Conservation (phyloP, 2,888 invertebrate genomes). For the Stegana nigrithorax region DNA sequence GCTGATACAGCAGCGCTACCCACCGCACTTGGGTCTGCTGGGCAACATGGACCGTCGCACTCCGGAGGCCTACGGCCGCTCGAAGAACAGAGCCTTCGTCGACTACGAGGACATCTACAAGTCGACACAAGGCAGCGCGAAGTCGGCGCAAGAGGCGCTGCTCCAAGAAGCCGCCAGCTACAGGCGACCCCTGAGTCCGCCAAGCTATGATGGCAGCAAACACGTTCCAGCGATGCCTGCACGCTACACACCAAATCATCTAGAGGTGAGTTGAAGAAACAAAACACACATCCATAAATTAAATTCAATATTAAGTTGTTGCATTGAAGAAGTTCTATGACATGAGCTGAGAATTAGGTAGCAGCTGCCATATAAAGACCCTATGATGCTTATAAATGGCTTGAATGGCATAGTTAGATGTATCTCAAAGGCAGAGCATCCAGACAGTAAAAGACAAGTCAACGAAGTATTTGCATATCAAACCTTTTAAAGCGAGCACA, state of each 20-base stretch:
- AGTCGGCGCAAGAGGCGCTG: slow-evolving; percentile 61
- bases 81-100: slow-evolving; percentile 70
- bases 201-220: slow-evolving; percentile 69
- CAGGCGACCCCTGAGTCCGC: slow-evolving; percentile 74
- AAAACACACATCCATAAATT: no score
- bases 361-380: no score
- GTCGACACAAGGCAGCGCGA: slow-evolving; percentile 65
- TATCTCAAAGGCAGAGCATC: no score
- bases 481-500: no score
- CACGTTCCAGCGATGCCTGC: slow-evolving; percentile 65
- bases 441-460: no score
- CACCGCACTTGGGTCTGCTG: slow-evolving; percentile 45
- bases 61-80: slow-evolving; percentile 84
- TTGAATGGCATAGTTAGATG: no score
- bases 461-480: no score
- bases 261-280: slow-evolving; percentile 68
- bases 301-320: no score
- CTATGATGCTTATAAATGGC: no score
- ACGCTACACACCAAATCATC: slow-evolving; percentile 66
- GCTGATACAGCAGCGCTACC: slow-evolving; percentile 63
- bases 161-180: slow-evolving; percentile 70
- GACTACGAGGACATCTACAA: slow-evolving; percentile 86
- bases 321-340: no score
- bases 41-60: slow-evolving; percentile 77
- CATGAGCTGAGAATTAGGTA: no score